These are phyloP conservation scores for Galeopsomyia nigrocyanea DNA, from an alignment of 2,888 invertebrate genomes.

Conservation along the genomic window DNA sequence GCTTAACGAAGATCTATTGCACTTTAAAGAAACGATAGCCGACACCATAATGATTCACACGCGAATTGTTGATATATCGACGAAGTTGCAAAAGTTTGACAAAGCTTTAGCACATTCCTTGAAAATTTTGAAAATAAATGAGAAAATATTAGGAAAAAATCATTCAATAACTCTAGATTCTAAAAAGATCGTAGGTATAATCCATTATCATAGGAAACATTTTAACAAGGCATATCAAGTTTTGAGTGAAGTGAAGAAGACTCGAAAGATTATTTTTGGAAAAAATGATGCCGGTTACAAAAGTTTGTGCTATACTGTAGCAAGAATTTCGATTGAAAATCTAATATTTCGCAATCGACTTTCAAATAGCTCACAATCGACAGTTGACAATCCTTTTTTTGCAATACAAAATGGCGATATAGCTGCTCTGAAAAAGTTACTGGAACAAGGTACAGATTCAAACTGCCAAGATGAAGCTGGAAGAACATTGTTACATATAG, in stretches of 20 bases:
- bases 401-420: constrained; percentile 27
- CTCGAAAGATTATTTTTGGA: constrained; percentile 14
- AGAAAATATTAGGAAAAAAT: too few species aligned
- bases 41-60: too few species aligned
- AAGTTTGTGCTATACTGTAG: too few species aligned
- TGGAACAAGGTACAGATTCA: background rate
- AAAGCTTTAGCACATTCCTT: too few species aligned
- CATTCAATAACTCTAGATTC: background rate
- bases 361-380: too few species aligned
- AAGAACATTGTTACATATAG: constrained; percentile 48
- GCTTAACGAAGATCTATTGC: too few species aligned
- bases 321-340: too few species aligned
- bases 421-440: background rate
- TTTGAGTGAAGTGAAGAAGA: background rate
- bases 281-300: background rate
- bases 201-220: constrained; percentile 38
- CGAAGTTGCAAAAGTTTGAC: too few species aligned
- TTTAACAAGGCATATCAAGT: constrained; percentile 18
- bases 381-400: constrained; percentile 15
- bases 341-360: too few species aligned
- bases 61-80: too few species aligned
- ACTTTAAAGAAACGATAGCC: too few species aligned
- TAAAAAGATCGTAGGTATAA: constrained; percentile 20
- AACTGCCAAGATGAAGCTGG: constrained; percentile 32
- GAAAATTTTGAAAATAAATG: too few species aligned